Percentiles rank a stretch among this genome's conserved stretches.
phyloP scores from a whole-genome alignment of 2,797 vertebrate species.

The Lagocephalus sceleratus region DNA sequence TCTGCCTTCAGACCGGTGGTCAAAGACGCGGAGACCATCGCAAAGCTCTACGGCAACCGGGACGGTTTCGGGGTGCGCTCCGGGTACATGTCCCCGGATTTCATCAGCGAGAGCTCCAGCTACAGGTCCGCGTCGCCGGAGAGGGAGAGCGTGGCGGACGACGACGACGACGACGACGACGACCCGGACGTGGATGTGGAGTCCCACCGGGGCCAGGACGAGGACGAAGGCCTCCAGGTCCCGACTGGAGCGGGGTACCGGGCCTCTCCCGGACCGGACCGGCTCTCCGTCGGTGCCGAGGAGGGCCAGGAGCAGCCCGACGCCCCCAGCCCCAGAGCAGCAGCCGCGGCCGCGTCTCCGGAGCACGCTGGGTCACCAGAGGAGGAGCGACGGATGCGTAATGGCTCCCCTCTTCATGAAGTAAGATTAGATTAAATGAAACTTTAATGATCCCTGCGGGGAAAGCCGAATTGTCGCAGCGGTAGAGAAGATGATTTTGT shows the following conservation, averaged over 20 bases:
- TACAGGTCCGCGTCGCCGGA: slow-evolving; percentile 88
- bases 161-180: slow-evolving; percentile 51
- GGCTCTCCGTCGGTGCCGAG: slow-evolving; percentile 48
- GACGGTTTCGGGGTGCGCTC: slow-evolving; percentile 79
- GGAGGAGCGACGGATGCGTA: slow-evolving; percentile 67
- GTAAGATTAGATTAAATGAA: slow-evolving; percentile 64
- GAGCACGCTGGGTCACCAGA: slow-evolving; percentile 64
- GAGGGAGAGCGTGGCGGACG: slow-evolving; percentile 78
- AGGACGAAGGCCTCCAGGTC: slow-evolving; percentile 77
- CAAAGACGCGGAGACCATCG: slow-evolving; percentile 92
- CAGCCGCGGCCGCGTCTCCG: slow-evolving; percentile 41
- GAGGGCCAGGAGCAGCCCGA: slow-evolving; percentile 56
- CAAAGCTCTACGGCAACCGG: slow-evolving; percentile 91
- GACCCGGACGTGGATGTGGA: slow-evolving; percentile 91
- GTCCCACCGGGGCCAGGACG: slow-evolving; percentile 84
- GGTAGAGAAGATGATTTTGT: slow-evolving; percentile 27
- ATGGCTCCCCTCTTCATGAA: slow-evolving; percentile 63
- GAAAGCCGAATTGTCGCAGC: slow-evolving; percentile 20
- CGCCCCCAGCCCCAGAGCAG: slow-evolving; percentile 41
- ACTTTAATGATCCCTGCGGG: slow-evolving; percentile 47
- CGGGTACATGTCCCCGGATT: slow-evolving; percentile 90
- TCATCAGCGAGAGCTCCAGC: slow-evolving; percentile 92
- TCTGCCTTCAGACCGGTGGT: slow-evolving; percentile 95
- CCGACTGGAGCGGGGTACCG: slow-evolving; percentile 61
- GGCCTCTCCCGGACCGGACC: slow-evolving; percentile 59